phyloP scores from a whole-genome alignment of 2,113 vertebrate genomes.

The Silurus glanis region DNA sequence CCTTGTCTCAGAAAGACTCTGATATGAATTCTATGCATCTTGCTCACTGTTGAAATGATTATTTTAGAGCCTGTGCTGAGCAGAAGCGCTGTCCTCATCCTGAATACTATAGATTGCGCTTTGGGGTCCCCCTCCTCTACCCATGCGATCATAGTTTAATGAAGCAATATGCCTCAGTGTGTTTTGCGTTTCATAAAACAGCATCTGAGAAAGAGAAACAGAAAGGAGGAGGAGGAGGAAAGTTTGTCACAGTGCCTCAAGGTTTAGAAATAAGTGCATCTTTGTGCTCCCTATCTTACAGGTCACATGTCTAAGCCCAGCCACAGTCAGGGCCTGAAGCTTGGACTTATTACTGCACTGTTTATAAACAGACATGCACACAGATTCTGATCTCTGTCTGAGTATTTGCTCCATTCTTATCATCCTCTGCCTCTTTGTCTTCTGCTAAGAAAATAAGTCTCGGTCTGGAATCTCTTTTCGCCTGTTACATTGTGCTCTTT shows the following conservation, averaged over 20 bases:
- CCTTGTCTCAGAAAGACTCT: not conserved
- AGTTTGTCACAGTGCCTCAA: conserved; percentile 20
- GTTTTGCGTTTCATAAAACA: not conserved
- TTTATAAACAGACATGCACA: conserved; percentile 9
- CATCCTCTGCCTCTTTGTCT: not conserved
- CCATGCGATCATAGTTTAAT: not conserved
- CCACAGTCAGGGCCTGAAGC: conserved; percentile 27
- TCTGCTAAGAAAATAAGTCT: not conserved
- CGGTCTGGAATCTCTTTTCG: not conserved
- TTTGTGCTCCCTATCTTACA: conserved; percentile 7
- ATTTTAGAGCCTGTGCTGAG: too few species aligned
- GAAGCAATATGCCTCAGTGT: not conserved
- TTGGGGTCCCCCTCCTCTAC: too few species aligned
- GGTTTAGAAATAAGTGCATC: conserved; percentile 19
- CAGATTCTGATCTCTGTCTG: conserved; percentile 24
- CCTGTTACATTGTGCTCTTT: not conserved
- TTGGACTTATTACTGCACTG: conserved; percentile 19
- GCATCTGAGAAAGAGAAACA: not conserved
- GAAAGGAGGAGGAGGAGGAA: not conserved
- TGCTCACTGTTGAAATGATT: not conserved
- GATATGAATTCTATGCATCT: not conserved
- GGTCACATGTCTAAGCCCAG: conserved; percentile 10
- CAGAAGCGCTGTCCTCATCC: not conserved
- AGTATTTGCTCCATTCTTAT: not conserved
- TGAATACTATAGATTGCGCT: conserved; percentile 13